Conservation (phyloP, 2,113 vertebrate genomes). For the Ageneiosus marmoratus region DNA sequence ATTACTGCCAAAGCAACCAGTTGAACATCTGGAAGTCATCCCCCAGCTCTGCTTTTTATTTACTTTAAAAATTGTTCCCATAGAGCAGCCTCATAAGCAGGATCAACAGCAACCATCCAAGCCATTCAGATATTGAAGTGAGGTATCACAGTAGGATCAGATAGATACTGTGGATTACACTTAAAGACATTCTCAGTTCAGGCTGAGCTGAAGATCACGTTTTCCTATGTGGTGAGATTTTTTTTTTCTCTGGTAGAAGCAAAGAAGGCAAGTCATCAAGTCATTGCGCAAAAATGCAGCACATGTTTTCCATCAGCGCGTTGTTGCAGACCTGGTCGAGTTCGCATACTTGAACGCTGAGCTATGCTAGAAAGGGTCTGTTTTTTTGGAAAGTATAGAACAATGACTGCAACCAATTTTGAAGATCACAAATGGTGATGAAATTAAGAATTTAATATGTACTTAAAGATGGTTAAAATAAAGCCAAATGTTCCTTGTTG, state of each 20-base stretch:
- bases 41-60: constrained; percentile 60
- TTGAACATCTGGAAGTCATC: constrained; percentile 77
- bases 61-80: constrained; percentile 71
- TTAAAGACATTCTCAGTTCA: constrained; percentile 36
- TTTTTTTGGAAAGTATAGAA: constrained; percentile 67
- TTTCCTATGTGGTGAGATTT: constrained; percentile 25
- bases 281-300: constrained; percentile 75
- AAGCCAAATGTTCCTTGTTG: background rate
- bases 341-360: constrained; percentile 68
- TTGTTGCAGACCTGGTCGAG: constrained; percentile 63
- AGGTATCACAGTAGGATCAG: constrained; percentile 27
- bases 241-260: constrained; percentile 44
- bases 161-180: constrained; percentile 35
- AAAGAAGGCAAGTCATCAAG: constrained; percentile 71
- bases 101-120: constrained; percentile 52
- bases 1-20: constrained; percentile 64
- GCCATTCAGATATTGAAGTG: constrained; percentile 30
- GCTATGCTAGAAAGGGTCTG: constrained; percentile 63
- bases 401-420: constrained; percentile 65
- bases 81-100: constrained; percentile 52
- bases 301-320: constrained; percentile 72
- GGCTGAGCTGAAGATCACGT: constrained; percentile 22
- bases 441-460: background rate
- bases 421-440: background rate
- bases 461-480: background rate